Base-by-base conservation (phyloP, 2,113 vertebrate species). In the Cynocephalus volans region DNA sequence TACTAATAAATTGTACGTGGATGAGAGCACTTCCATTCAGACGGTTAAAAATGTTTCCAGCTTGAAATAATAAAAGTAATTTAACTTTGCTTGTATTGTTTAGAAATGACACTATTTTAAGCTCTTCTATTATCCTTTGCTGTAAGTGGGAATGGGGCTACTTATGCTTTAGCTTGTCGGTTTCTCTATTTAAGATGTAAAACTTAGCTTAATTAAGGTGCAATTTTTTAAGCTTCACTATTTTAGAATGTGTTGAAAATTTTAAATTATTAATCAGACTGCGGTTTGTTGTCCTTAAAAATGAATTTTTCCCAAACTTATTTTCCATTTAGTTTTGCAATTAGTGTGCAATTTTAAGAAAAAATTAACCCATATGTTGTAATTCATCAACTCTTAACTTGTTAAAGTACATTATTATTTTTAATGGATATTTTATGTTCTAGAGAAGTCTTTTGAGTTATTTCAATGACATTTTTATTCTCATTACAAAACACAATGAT, bases 311-410 rank as follows among this genome's bases (percentile, higher is more conserved):
- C 6, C 75, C 64, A 65, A 88, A 64, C 19, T 95, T 56, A 36
- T 67, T 94, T 97, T 90, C 87, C 26, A 70, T 41, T 87, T 54
- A 83, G 28, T 95, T 97, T 97, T 94, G 93, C 92, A 98, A 94
- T 72, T 62, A 69, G 15, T 73, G 50, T 86, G 26, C n/a, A 88
- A 67, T 95, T 90, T 89, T 77, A 75, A 86, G 58, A 56, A 82
- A 90, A 96, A 45, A 24, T 91, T 82, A 88, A 75, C 36, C 50
- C 95, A 92, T 64, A 48, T 72, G 52, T 50, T 97, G 97, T 91
- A 73, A 91, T 75, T 95, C 33, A 88, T 85, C 82, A 94, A 23
- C 24, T 88, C 76, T 62, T 94, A 77, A 65, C 65, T 88, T 93
- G 31, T 64, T 77, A 73, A 94, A 94, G 83, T 62, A 4, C 26